Evolutionary conservation across 2,888 invertebrate species (phyloP).

Genomic region (Lasioglossum vierecki): DNA sequence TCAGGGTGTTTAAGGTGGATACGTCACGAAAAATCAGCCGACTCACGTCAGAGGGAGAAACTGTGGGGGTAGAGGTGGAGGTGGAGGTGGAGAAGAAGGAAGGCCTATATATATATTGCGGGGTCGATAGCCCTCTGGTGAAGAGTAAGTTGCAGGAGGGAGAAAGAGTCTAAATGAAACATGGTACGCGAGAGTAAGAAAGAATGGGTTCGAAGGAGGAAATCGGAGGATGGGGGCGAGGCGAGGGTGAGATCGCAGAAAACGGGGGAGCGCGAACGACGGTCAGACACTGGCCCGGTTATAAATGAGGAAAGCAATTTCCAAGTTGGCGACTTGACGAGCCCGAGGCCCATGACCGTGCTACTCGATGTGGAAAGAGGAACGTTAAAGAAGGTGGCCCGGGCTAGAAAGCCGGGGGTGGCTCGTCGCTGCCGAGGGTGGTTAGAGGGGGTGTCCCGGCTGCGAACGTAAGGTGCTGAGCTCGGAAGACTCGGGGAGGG

Average conservation of each 20-base stretch:
- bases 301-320: slow-evolving; percentile 82
- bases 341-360: slow-evolving; percentile 61
- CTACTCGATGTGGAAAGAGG: slow-evolving; percentile 62
- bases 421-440: slow-evolving; percentile 12
- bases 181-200: slow-evolving; percentile 23
- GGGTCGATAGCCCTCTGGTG: slow-evolving; percentile 63
- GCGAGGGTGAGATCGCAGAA: slow-evolving; percentile 68
- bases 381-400: slow-evolving; percentile 62
- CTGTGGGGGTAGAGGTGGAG: neutral
- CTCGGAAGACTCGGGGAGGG: slow-evolving; percentile 67
- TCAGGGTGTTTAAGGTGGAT: slow-evolving; percentile 33
- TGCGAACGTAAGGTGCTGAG: slow-evolving; percentile 58
- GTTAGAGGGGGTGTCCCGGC: slow-evolving; percentile 43
- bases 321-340: slow-evolving; percentile 80
- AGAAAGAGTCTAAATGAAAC: slow-evolving; percentile 27
- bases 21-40: slow-evolving; percentile 69
- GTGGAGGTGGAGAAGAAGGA: neutral
- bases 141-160: slow-evolving; percentile 28
- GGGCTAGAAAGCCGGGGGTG: slow-evolving; percentile 18
- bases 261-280: slow-evolving; percentile 66
- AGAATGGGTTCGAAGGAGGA: slow-evolving; percentile 45
- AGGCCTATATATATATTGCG: slow-evolving; percentile 59
- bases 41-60: slow-evolving; percentile 58
- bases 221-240: slow-evolving; percentile 48
- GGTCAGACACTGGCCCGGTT: slow-evolving; percentile 76